phyloP scores from a whole-genome alignment of 2,888 invertebrate genomes.

The Hirudinaria manillensis region DNA sequence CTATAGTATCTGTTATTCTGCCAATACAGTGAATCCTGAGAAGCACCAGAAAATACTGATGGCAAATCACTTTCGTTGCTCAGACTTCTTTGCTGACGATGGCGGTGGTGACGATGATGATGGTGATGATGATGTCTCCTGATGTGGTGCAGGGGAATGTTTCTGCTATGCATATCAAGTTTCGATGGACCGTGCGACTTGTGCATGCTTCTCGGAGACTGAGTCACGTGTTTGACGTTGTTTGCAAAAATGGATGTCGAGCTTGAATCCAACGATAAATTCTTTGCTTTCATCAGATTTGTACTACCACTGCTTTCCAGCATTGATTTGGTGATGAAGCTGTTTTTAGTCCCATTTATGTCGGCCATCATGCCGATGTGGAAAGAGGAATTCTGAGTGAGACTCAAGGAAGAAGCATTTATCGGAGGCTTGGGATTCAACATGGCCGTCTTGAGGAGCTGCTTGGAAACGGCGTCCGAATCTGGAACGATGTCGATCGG shows the following conservation, averaged over 20 bases:
- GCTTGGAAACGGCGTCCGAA: conserved; percentile 40
- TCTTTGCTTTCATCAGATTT: not conserved
- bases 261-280: not conserved
- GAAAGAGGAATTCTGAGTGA: conserved; percentile 26
- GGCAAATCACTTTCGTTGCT: not conserved
- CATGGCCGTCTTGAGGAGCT: conserved; percentile 41
- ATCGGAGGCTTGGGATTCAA: conserved; percentile 34
- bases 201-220: conserved; percentile 2
- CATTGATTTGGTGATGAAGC: conserved; percentile 6
- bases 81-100: no score
- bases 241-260: not conserved
- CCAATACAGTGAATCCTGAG: not conserved
- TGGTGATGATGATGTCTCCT: not conserved
- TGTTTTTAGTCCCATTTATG: conserved; percentile 5
- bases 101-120: not conserved
- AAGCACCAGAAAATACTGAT: not conserved
- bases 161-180: not conserved
- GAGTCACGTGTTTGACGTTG: not conserved
- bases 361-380: not conserved
- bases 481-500: conserved; percentile 41
- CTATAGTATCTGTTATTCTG: not conserved
- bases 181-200: not conserved
- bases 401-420: conserved; percentile 33
- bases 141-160: not conserved
- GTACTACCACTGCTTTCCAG: not conserved